Conservation (phyloP, 2,113 vertebrate genomes). For the Procavia capensis region DNA sequence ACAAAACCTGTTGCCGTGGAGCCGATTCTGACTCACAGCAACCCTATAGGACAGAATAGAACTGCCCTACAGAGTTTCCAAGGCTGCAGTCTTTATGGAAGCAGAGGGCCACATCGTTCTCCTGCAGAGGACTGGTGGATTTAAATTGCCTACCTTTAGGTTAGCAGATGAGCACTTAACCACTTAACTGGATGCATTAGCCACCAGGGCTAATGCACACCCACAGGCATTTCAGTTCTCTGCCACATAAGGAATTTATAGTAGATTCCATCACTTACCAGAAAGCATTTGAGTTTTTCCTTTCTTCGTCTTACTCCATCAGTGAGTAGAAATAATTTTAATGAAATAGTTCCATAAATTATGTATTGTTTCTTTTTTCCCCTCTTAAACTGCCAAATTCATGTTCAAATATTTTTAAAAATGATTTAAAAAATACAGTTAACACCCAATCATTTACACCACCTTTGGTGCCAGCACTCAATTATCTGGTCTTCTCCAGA, state of each 20-base stretch:
- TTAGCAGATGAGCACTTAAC: no score
- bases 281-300: background rate
- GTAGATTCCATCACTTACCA: background rate
- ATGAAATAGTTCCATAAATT: conserved; percentile 37
- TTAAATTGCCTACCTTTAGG: no score
- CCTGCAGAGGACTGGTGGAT: no score
- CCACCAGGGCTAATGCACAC: background rate
- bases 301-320: background rate
- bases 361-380: conserved; percentile 70
- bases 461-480: conserved; percentile 68
- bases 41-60: background rate
- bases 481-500: conserved; percentile 80
- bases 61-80: background rate
- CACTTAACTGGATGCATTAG: no score
- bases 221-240: background rate
- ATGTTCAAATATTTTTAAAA: conserved; percentile 72
- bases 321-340: conserved; percentile 23
- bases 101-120: background rate
- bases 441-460: conserved; percentile 77
- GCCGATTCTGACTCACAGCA: background rate
- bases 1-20: background rate
- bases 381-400: conserved; percentile 68
- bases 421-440: conserved; percentile 72
- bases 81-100: background rate
- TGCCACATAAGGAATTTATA: background rate